Evolutionary conservation across 1,140 invertebrate genomes (phyloP).

Genomic region (Apocrypta bakeri): DNA sequence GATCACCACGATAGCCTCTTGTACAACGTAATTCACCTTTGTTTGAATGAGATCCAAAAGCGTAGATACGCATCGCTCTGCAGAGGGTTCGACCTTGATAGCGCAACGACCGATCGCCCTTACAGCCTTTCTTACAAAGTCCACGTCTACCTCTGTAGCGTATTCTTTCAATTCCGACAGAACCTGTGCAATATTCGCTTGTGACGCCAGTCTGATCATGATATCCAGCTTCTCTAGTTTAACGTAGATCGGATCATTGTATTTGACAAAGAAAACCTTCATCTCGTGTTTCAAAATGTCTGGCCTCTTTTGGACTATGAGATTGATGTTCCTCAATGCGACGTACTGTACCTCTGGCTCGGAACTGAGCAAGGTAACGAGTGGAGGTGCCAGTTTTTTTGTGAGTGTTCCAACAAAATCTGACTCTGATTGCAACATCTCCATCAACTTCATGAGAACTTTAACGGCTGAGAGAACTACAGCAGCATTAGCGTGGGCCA

Average conservation of each 20-base stretch:
- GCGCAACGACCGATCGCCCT: conserved; percentile 99
- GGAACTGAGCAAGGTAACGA: conserved; percentile 97
- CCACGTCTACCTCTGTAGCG: conserved; percentile 99
- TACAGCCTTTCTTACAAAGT: conserved; percentile 99
- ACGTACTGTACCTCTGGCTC: conserved; percentile 99
- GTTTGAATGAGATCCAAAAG: conserved; percentile 99
- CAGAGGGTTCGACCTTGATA: conserved; percentile 99
- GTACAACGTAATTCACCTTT: conserved; percentile 99
- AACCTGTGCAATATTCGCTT: conserved; percentile 98
- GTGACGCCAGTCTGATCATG: conserved; percentile 98
- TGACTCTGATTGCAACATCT: conserved; percentile 93
- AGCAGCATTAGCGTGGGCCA: conserved; percentile 99
- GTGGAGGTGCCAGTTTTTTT: conserved; percentile 98
- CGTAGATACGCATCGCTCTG: conserved; percentile 98
- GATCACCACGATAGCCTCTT: conserved; percentile 99
- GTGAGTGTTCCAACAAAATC: conserved; percentile 96
- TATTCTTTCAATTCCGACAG: conserved; percentile 99
- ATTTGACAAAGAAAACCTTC: conserved; percentile 99
- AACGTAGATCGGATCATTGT: conserved; percentile 99
- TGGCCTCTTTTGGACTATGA: conserved; percentile 99
- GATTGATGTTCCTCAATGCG: conserved; percentile 97
- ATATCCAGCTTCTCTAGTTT: conserved; percentile 99
- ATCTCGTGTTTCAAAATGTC: conserved; percentile 99
- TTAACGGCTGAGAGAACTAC: conserved; percentile 99
- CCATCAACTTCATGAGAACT: conserved; percentile 97